These are phyloP conservation scores for Hippocampus guttulatus DNA, from an alignment of 2,113 vertebrate genomes.

Conservation along the genomic window DNA sequence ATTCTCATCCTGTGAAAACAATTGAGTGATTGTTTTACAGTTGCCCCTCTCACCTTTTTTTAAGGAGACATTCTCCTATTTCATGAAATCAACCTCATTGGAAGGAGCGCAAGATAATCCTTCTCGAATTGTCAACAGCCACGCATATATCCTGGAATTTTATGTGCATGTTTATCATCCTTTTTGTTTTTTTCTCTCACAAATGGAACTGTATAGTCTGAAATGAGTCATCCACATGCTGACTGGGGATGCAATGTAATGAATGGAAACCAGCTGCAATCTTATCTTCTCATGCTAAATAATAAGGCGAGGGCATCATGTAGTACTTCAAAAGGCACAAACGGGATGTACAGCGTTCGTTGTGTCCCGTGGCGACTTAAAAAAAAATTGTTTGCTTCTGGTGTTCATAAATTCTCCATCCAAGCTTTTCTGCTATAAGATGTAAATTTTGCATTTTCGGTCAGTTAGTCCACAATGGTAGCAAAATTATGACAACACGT, in stretches of 20 bases:
- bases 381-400: too few species aligned
- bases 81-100: constrained; percentile 7
- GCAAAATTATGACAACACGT: too few species aligned
- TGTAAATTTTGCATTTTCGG: too few species aligned
- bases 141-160: not conserved
- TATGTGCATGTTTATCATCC: constrained; percentile 24
- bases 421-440: too few species aligned
- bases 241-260: constrained; percentile 40
- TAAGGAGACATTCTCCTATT: constrained; percentile 6
- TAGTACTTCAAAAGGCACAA: too few species aligned
- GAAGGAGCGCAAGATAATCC: constrained; percentile 6
- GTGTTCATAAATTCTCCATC: too few species aligned
- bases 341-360: too few species aligned
- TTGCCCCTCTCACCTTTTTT: constrained; percentile 3
- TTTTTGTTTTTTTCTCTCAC: constrained; percentile 7
- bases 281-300: constrained; percentile 29
- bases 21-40: constrained; percentile 24
- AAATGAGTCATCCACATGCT: constrained; percentile 23
- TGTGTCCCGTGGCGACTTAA: too few species aligned
- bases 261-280: constrained; percentile 39
- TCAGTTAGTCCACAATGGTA: too few species aligned
- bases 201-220: constrained; percentile 22
- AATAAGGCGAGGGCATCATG: too few species aligned
- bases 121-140: constrained; percentile 20
- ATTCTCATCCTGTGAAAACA: constrained; percentile 33